A percentile compares a stretch with the other conserved stretches of the same genome.
phyloP scores from a whole-genome alignment of 2,797 vertebrate genomes.

The Sparidentex hasta region DNA sequence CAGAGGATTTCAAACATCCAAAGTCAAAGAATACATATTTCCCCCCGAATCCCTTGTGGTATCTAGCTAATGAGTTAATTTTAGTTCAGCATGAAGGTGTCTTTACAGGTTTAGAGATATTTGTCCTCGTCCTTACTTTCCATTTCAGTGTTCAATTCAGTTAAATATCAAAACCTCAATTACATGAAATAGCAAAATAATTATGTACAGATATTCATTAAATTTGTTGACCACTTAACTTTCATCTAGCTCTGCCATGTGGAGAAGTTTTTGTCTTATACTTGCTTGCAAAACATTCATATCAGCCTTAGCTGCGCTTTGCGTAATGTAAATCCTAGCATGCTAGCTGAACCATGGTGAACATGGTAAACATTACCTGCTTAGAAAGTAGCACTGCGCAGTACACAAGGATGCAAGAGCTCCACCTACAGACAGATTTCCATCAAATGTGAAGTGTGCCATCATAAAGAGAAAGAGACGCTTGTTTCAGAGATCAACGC shows the following conservation, averaged over 20 bases:
- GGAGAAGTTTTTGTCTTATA: neutral
- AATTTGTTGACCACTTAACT: neutral
- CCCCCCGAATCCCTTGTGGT: neutral
- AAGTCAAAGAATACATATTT: neutral
- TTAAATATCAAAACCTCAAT: neutral
- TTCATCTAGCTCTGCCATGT: neutral
- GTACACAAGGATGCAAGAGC: no score
- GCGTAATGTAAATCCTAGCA: neutral
- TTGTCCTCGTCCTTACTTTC: neutral
- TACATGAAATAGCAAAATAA: neutral
- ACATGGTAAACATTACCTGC: neutral
- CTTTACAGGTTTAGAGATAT: neutral
- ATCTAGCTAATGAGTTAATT: neutral
- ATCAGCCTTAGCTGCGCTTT: neutral
- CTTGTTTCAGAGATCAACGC: no score
- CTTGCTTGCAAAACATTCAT: neutral
- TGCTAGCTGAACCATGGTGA: neutral
- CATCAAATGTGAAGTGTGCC: no score
- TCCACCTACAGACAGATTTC: no score
- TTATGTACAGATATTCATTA: neutral
- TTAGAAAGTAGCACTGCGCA: neutral
- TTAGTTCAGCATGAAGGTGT: slow-evolving; percentile 2
- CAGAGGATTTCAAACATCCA: neutral
- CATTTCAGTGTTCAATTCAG: neutral
- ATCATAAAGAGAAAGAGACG: no score